Conservation (phyloP, 2,113 vertebrate genomes). For the Petrocephalus microphthalmus region DNA sequence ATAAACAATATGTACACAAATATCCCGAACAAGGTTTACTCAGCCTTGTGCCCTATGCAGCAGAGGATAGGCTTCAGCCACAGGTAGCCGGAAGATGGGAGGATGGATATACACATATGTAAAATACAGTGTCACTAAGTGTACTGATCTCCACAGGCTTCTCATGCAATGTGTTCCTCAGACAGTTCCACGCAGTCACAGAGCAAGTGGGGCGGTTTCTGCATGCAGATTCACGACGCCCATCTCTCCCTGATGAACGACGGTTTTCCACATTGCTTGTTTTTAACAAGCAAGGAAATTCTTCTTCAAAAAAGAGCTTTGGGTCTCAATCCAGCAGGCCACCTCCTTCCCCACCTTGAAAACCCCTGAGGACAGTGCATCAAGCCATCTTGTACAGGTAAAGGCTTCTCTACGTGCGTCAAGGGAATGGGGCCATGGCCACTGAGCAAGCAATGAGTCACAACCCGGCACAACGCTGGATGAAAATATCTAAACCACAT, state of each 20-base stretch:
- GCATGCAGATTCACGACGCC: neutral
- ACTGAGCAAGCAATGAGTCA: neutral
- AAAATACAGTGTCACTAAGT: neutral
- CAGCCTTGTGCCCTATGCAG: neutral
- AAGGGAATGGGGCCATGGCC: neutral
- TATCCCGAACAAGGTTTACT: neutral
- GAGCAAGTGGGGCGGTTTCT: neutral
- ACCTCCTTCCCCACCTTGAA: neutral
- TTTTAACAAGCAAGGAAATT: neutral
- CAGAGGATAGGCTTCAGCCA: neutral
- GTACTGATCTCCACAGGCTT: neutral
- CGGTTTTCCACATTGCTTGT: neutral
- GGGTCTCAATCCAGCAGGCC: neutral
- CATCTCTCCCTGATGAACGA: neutral
- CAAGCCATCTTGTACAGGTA: neutral
- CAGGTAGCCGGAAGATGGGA: neutral
- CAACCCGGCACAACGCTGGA: neutral
- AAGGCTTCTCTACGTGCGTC: neutral
- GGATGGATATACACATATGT: neutral
- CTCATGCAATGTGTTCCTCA: neutral
- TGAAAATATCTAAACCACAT: conserved; percentile 4
- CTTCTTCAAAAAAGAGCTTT: neutral
- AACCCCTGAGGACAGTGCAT: neutral
- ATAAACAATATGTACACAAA: neutral
- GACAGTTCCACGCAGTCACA: neutral